Percentiles rank a stretch among this genome's conserved stretches.
Evolutionary conservation across 2,797 vertebrate genomes (phyloP).

Genomic region (Eospalax fontanierii): DNA sequence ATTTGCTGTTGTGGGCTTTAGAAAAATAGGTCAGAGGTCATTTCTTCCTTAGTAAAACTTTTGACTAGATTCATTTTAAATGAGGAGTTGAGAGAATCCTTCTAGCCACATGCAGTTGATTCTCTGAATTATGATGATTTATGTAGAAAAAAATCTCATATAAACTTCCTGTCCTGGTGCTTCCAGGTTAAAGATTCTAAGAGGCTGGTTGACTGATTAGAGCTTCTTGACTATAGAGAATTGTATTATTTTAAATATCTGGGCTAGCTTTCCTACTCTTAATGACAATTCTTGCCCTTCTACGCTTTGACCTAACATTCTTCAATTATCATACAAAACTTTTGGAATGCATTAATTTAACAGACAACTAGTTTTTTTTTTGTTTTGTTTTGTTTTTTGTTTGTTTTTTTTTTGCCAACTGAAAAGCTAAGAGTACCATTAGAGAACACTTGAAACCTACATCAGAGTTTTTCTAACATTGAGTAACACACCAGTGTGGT

Average conservation of each 20-base stretch:
- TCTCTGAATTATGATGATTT: background rate
- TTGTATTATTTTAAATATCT: background rate
- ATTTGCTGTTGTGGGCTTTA: background rate
- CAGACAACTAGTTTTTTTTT: background rate
- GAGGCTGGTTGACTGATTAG: background rate
- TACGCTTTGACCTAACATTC: background rate
- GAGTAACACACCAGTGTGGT: background rate
- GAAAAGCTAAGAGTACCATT: background rate
- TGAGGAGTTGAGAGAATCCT: background rate
- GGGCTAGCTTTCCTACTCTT: background rate
- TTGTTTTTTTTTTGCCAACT: too few relatives aligned
- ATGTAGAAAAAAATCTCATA: background rate
- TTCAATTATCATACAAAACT: background rate
- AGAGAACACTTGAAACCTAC: background rate
- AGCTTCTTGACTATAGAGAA: background rate
- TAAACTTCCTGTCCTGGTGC: too few relatives aligned
- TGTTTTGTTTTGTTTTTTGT: too few relatives aligned
- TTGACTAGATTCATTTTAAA: background rate
- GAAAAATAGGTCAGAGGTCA: background rate
- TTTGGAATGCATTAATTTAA: background rate
- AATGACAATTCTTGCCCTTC: too few relatives aligned
- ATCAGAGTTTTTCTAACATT: background rate
- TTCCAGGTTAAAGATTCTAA: background rate
- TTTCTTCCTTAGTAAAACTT: background rate
- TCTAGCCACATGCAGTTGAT: fast-evolving